Conservation (phyloP, 2,113 vertebrate species). For the Boulengeromyrus knoepffleri region DNA sequence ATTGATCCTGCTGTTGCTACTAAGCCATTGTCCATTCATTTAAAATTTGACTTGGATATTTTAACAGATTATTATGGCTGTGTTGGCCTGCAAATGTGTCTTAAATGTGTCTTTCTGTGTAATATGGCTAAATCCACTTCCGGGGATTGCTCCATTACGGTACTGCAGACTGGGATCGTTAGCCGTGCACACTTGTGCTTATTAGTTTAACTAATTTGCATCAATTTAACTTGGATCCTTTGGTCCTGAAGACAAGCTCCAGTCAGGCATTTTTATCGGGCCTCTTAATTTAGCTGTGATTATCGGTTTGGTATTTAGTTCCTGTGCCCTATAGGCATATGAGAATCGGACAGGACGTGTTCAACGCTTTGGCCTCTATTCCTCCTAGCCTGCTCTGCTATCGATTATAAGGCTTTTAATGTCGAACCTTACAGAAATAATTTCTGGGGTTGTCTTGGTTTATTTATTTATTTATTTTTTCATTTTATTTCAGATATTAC, state of each 20-base stretch:
- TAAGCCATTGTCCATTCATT: neutral
- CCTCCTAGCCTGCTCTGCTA: neutral
- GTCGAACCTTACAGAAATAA: conserved; percentile 8
- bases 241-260: neutral
- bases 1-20: neutral
- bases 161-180: neutral
- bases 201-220: neutral
- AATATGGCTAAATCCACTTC: neutral
- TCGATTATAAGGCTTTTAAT: conserved; percentile 5
- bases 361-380: neutral
- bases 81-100: neutral
- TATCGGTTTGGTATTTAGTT: neutral
- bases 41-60: neutral
- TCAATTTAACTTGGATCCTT: neutral
- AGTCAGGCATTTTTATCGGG: neutral
- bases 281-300: neutral
- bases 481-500: neutral
- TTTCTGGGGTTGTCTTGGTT: neutral
- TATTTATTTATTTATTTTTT: neutral
- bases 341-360: neutral
- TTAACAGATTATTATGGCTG: neutral
- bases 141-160: neutral
- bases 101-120: neutral
- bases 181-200: neutral
- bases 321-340: neutral